Evolutionary conservation across 2,888 invertebrate species (phyloP).

Genomic region (Lathronympha strigana): DNA sequence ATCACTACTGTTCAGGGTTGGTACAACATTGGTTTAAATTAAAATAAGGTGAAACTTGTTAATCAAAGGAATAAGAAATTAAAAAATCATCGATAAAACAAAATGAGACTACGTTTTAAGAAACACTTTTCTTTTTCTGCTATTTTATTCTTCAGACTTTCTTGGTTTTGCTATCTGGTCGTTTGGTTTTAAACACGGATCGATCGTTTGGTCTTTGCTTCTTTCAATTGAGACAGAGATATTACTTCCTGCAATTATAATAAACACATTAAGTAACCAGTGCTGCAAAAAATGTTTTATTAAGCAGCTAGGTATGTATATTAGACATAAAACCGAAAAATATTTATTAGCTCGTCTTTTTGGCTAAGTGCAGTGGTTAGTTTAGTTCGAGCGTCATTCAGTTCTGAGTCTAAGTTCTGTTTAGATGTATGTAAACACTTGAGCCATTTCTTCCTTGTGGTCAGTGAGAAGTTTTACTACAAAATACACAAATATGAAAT

Average conservation of each 20-base stretch:
- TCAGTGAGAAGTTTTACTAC: slow-evolving; percentile 53
- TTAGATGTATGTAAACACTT: slow-evolving; percentile 49
- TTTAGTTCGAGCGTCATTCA: slow-evolving; percentile 45
- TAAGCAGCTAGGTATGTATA: too few species aligned
- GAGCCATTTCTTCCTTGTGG: slow-evolving; percentile 51
- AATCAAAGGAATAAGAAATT: not conserved
- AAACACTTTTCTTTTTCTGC: too few species aligned
- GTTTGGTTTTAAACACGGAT: slow-evolving; percentile 54
- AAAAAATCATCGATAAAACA: not conserved
- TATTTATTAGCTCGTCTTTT: slow-evolving; percentile 48
- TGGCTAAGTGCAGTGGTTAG: slow-evolving; percentile 44
- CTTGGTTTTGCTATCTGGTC: slow-evolving; percentile 47
- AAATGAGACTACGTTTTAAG: not conserved
- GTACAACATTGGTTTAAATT: slow-evolving; percentile 8
- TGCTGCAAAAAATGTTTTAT: too few species aligned
- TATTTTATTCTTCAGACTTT: slow-evolving; percentile 43
- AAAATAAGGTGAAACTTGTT: not conserved
- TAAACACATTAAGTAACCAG: too few species aligned
- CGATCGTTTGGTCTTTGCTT: slow-evolving; percentile 50
- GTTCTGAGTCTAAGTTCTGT: slow-evolving; percentile 52
- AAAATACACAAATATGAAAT: slow-evolving; percentile 1
- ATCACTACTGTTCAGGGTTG: not conserved
- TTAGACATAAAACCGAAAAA: not conserved
- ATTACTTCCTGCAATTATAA: slow-evolving; percentile 49
- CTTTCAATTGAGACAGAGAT: slow-evolving; percentile 51